phyloP scores from a whole-genome alignment of 2,797 vertebrate species.

The Microtus obscurus region DNA sequence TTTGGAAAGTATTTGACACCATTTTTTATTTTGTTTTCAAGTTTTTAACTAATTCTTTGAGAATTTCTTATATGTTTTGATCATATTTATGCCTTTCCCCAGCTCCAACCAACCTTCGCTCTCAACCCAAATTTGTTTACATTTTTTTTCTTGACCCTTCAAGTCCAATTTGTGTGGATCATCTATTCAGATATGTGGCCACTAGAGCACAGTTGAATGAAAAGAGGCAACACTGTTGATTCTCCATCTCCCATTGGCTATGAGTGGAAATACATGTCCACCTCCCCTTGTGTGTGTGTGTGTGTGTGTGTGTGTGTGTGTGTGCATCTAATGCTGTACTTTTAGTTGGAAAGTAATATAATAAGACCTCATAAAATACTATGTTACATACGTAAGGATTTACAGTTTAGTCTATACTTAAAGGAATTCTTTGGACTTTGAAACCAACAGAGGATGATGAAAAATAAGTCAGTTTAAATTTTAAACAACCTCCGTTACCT shows the following conservation, averaged over 20 bases:
- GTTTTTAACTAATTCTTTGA: neutral
- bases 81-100: neutral
- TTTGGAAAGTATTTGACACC: neutral
- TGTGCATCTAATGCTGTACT: neutral
- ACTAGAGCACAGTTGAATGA: neutral
- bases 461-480: slow-evolving; percentile 74
- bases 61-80: neutral
- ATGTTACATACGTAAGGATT: slow-evolving; percentile 62
- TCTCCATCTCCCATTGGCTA: neutral
- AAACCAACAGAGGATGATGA: slow-evolving; percentile 70
- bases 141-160: neutral
- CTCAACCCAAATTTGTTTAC: neutral
- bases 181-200: neutral
- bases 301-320: neutral
- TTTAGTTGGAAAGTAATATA: slow-evolving; percentile 44
- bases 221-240: neutral
- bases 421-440: slow-evolving; percentile 67
- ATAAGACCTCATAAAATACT: slow-evolving; percentile 64
- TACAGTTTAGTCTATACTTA: slow-evolving; percentile 58
- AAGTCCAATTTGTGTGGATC: neutral
- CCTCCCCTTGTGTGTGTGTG: neutral
- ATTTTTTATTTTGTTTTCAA: neutral
- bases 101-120: neutral
- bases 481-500: slow-evolving; percentile 82
- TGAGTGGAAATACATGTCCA: neutral